Base-by-base conservation (phyloP, 2,888 invertebrate species). In the Branchipolynoe longqiensis region DNA sequence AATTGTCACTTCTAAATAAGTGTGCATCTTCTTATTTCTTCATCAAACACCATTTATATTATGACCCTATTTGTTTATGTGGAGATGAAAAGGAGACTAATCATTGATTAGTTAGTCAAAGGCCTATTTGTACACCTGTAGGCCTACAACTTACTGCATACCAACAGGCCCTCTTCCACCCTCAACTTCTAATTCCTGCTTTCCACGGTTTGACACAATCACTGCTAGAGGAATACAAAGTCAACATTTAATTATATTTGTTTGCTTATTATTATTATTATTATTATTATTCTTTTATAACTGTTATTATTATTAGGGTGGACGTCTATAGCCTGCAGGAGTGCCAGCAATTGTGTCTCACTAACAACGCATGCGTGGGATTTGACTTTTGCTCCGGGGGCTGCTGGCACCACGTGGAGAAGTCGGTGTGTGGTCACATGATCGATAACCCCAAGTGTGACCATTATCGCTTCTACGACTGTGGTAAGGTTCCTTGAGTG, bases 351-450 rank as follows among this genome's bases (percentile, higher is more conserved):
- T 25, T 6, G 25, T 78, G 78, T 18, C 78, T 78, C 48, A 25
- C 6, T 1, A 78, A 78, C 48, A 3, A 54, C 28, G 78, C 78
- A 1, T 78, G 78, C 28, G 78, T 78, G 1, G 78, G 78, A 8
- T 78, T 48, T n/a, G 78, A 78, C 54, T 78, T 41, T 33, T 78
- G 78, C 48, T 41, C 40, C 22, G 73, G 73, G 1, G 28, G 73
- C 41, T 78, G 78, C 41, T 78, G 78, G 78, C 78, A 78, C 31
- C 78, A 78, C 54, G 78, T 78, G 78, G 78, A 78, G 54, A 54
- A 54, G 31, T 48, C 78, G 1, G 54, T 78, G 4, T 78, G 78
- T 48, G 78, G 78, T n/a, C 3, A 1, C 41, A 78, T 78, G 78
- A 28, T 78, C 3, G 78, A 78, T 48, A 78, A 28, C 28, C 78